These are phyloP conservation scores for Microtus montanus DNA, from an alignment of 2,113 vertebrate species.

Conservation along the genomic window DNA sequence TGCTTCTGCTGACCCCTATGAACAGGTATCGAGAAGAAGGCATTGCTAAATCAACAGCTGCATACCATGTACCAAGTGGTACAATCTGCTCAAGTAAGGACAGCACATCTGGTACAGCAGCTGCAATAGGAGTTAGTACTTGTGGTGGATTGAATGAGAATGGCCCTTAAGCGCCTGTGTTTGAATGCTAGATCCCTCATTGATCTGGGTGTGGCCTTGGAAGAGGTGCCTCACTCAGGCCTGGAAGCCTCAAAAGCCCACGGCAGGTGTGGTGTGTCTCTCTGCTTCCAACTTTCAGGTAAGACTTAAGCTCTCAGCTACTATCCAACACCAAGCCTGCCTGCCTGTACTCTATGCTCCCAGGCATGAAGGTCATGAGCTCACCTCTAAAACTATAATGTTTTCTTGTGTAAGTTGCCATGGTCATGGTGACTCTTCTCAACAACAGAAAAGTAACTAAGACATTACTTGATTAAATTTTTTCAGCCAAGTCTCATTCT, in stretches of 20 bases:
- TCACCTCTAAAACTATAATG: not conserved
- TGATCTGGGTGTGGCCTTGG: not conserved
- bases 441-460: not conserved
- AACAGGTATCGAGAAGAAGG: not conserved
- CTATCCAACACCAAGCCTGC: not conserved
- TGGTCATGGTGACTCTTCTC: not conserved
- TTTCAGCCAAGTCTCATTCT: not conserved
- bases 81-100: not conserved
- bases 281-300: not conserved
- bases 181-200: not conserved
- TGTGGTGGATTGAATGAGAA: not conserved
- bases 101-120: not conserved
- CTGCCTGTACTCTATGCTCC: not conserved
- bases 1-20: not conserved
- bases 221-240: not conserved
- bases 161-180: not conserved
- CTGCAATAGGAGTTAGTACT: not conserved
- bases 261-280: not conserved
- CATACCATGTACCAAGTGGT: not conserved
- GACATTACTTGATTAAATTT: not conserved
- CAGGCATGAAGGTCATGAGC: not conserved
- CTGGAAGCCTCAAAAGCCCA: not conserved
- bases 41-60: not conserved
- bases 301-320: not conserved
- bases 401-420: not conserved